Evolutionary conservation across 1,140 invertebrate genomes (phyloP), one percentile per base, ranked within the genome.

Genomic region (Leptestheria dahalacensis): DNA sequence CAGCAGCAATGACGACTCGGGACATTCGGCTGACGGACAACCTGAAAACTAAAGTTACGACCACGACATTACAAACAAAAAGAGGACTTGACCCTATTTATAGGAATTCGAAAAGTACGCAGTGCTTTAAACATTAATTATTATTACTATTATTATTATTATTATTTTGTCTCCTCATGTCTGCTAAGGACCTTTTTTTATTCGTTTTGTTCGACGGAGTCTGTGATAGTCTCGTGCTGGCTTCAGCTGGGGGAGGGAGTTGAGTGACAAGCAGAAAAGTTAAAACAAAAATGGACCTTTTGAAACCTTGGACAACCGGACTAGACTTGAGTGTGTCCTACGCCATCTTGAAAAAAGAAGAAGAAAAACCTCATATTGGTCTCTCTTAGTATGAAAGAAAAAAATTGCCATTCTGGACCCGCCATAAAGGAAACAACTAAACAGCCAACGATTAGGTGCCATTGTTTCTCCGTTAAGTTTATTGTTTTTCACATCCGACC

Each of bases 21-120:
- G 60, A 21, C 60, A 61, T 25, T 61, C 60, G 6, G 60, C 60
- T 6, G 60, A 61, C 48, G 48, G 60, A 47, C 60, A 41, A 21
- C 54, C 33, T 15, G 33, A 41, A 15, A 41, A 41, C 33, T 41
- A 41, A 41, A n/a, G n/a, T n/a, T n/a, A n/a, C 33, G 33, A 15
- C 6, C 15, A 6, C 33, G 6, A 41, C 6, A 9, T 41, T 41
- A 41, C 15, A 15, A 41, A 41, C 6, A 41, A 41, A 15, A 41
- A 41, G 15, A 41, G 33, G 33, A 41, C n/a, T n/a, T n/a, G n/a
- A 41, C 6, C 6, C 6, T 41, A 15, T 41, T 41, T 41, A 6
- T 41, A 41, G 33, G 6, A 41, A 9, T 41, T 41, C 15, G 6
- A 6, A 41, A 41, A 41, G 6, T 41, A 9, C 15, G 6, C 33